These are phyloP conservation scores for Euura saliciscinereae DNA, from an alignment of 1,140 invertebrate genomes.

Conservation along the genomic window DNA sequence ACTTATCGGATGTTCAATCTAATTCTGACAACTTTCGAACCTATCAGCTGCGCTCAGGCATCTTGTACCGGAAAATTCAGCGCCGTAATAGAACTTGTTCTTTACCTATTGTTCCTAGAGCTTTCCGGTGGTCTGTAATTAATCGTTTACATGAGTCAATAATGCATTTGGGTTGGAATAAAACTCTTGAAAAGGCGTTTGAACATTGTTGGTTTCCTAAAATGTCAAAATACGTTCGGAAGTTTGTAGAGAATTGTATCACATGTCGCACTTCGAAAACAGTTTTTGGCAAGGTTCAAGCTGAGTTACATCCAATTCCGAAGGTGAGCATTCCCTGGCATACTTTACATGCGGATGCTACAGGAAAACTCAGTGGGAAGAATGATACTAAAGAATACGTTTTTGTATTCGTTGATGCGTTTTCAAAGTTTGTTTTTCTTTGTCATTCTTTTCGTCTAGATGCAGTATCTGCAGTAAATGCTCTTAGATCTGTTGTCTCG, in stretches of 20 bases:
- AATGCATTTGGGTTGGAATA: too few relatives aligned
- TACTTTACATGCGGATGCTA: slow-evolving; percentile 37
- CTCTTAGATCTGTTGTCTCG: not conserved
- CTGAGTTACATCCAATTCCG: slow-evolving; percentile 36
- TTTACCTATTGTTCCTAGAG: slow-evolving; percentile 39
- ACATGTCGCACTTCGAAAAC: slow-evolving; percentile 34
- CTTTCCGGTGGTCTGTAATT: slow-evolving; percentile 41
- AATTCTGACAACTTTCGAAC: slow-evolving; percentile 28
- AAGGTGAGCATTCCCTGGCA: slow-evolving; percentile 39
- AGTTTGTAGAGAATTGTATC: slow-evolving; percentile 34
- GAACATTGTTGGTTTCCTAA: too few relatives aligned
- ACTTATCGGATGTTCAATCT: slow-evolving; percentile 25
- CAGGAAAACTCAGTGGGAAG: slow-evolving; percentile 30
- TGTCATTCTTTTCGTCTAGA: slow-evolving; percentile 14
- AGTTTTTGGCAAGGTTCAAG: slow-evolving; percentile 29
- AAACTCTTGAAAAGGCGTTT: too few relatives aligned
- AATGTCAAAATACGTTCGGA: slow-evolving; percentile 31
- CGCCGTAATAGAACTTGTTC: slow-evolving; percentile 28
- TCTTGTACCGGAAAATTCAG: slow-evolving; percentile 34
- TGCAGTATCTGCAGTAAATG: slow-evolving; percentile 12
- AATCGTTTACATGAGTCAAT: slow-evolving; percentile 45
- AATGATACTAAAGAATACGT: slow-evolving; percentile 29
- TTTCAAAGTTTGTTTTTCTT: slow-evolving; percentile 29
- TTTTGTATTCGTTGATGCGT: slow-evolving; percentile 46
- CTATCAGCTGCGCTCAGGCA: slow-evolving; percentile 31